phyloP scores from a whole-genome alignment of 1,140 invertebrate species.

The Trichogramma pretiosum region DNA sequence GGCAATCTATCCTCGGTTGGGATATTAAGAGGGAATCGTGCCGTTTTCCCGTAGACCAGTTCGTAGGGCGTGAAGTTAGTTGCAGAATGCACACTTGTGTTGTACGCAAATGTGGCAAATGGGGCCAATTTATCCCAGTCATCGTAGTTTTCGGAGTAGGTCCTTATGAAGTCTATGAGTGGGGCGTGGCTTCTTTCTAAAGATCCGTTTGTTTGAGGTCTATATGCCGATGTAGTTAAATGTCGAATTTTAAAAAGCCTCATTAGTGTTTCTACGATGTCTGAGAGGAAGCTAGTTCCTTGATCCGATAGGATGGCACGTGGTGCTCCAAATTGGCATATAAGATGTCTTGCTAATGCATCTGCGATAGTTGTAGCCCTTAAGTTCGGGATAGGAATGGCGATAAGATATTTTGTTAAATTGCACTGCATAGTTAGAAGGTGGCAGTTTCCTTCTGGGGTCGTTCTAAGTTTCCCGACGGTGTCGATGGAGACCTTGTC shows the following conservation, averaged over 20 bases:
- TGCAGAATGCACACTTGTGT: background rate
- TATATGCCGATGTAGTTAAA: no score
- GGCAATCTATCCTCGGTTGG: no score
- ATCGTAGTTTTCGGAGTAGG: background rate
- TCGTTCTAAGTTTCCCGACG: background rate
- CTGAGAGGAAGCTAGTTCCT: background rate
- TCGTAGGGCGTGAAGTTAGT: conserved; percentile 4
- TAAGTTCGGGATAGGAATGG: conserved; percentile 1
- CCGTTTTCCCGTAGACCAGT: no score
- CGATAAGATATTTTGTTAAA: no score
- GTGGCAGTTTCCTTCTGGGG: background rate
- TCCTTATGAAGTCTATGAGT: background rate
- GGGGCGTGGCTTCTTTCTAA: conserved; percentile 6
- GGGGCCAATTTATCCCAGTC: background rate
- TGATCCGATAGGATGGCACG: no score
- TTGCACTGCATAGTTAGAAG: conserved; percentile 5
- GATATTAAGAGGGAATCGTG: no score
- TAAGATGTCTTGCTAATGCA: conserved; percentile 1
- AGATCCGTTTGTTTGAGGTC: conserved; percentile 10
- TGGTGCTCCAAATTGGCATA: no score
- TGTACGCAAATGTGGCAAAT: background rate
- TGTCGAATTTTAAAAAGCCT: no score
- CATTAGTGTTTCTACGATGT: background rate
- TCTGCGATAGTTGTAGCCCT: conserved; percentile 3
- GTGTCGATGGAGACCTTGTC: no score